A percentile compares a stretch with the other conserved stretches of the same genome.
Conservation (phyloP, 2,888 invertebrate species). For the Listrodromus nycthemerus region DNA sequence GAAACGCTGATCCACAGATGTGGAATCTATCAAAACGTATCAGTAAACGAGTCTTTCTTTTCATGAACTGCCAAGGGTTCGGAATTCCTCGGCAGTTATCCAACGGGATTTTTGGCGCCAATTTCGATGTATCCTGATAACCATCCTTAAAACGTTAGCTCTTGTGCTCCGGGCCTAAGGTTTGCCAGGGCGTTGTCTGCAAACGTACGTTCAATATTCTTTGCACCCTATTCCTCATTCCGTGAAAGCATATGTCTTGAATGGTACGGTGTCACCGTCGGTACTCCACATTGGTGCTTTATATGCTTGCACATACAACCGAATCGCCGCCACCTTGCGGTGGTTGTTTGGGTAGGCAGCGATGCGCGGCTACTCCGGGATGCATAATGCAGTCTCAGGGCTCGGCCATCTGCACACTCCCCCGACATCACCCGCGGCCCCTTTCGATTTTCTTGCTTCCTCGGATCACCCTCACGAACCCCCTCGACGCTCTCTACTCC, state of each 20-base stretch:
- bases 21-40: background rate
- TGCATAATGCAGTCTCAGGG: constrained; percentile 81
- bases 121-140: background rate
- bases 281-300: background rate
- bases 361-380: constrained; percentile 73
- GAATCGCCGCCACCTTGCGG: constrained; percentile 14
- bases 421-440: constrained; percentile 40
- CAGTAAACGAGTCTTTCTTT: background rate
- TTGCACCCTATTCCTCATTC: background rate
- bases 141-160: background rate
- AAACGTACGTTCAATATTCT: background rate
- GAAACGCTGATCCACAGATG: background rate
- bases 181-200: background rate
- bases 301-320: background rate
- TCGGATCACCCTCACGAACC: constrained; percentile 41
- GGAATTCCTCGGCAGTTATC: background rate
- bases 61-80: background rate
- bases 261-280: background rate
- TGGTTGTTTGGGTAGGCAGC: constrained; percentile 52
- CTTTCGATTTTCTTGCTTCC: constrained; percentile 35
- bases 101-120: background rate
- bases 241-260: background rate
- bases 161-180: background rate
- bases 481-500: constrained; percentile 27
- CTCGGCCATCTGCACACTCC: constrained; percentile 62